These are phyloP conservation scores for Napeogenes sylphis DNA, from an alignment of 2,888 invertebrate genomes.

Conservation along the genomic window DNA sequence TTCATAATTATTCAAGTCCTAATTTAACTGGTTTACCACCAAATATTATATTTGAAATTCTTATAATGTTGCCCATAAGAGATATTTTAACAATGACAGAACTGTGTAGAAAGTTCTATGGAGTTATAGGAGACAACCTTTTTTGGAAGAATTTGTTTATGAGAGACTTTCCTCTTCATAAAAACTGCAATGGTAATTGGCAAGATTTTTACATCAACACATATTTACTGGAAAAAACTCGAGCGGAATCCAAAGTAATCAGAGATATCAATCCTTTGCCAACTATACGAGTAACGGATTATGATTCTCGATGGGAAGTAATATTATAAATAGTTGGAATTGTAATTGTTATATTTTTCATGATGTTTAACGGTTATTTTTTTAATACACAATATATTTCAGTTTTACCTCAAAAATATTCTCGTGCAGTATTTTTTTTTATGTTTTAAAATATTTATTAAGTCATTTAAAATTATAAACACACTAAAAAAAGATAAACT, in stretches of 20 bases:
- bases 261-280: neutral
- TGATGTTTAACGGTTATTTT: too few relatives aligned
- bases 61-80: slow-evolving; percentile 37
- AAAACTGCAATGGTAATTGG: slow-evolving; percentile 35
- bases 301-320: neutral
- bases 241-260: neutral
- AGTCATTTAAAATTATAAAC: too few relatives aligned
- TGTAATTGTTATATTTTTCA: too few relatives aligned
- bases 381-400: too few relatives aligned
- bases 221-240: slow-evolving; percentile 26
- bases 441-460: too few relatives aligned
- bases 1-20: slow-evolving; percentile 36
- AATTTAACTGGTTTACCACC: slow-evolving; percentile 44
- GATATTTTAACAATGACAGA: slow-evolving; percentile 42
- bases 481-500: too few relatives aligned
- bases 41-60: slow-evolving; percentile 39
- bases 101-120: slow-evolving; percentile 41
- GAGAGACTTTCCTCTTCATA: slow-evolving; percentile 41
- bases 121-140: slow-evolving; percentile 38
- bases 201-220: slow-evolving; percentile 37
- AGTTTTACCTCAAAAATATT: too few relatives aligned
- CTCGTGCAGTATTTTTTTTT: too few relatives aligned
- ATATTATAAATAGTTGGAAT: neutral
- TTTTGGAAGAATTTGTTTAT: slow-evolving; percentile 43
- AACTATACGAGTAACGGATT: neutral